A percentile compares a stretch with the other conserved stretches of the same genome.
These are phyloP conservation scores for Enteromius argenteus DNA, from an alignment of 2,797 vertebrate species.

Conservation along the genomic window DNA sequence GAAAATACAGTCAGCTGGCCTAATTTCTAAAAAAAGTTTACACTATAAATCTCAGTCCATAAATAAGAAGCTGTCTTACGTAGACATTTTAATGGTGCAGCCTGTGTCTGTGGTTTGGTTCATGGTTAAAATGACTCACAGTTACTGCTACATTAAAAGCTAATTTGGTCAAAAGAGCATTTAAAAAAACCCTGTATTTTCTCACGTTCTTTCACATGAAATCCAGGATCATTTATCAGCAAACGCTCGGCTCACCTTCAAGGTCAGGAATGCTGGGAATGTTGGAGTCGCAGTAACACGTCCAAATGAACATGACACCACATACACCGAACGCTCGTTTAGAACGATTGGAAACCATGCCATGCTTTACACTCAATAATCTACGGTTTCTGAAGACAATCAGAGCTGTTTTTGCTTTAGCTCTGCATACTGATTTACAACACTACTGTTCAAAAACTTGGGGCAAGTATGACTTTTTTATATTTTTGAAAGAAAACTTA, in stretches of 20 bases:
- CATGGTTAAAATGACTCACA: background rate
- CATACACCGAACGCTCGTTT: background rate
- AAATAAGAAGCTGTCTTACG: background rate
- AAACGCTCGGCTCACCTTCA: background rate
- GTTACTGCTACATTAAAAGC: background rate
- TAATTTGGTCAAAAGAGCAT: background rate
- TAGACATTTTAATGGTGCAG: background rate
- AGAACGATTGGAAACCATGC: background rate
- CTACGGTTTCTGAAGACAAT: background rate
- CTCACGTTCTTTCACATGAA: background rate
- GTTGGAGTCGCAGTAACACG: conserved; percentile 4
- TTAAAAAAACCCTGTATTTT: background rate
- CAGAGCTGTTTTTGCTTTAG: background rate
- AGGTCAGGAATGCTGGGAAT: conserved; percentile 31
- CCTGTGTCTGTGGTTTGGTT: background rate
- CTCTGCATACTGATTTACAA: background rate
- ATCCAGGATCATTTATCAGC: background rate
- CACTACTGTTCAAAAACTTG: background rate
- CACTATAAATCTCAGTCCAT: background rate
- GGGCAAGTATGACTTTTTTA: background rate
- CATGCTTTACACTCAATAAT: background rate
- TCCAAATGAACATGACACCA: background rate
- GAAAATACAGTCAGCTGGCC: background rate
- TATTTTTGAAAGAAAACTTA: background rate
- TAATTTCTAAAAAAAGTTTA: background rate